Percentiles rank a stretch among this genome's conserved stretches.
phyloP scores from a whole-genome alignment of 2,888 invertebrate species.

The Oscheius onirici region DNA sequence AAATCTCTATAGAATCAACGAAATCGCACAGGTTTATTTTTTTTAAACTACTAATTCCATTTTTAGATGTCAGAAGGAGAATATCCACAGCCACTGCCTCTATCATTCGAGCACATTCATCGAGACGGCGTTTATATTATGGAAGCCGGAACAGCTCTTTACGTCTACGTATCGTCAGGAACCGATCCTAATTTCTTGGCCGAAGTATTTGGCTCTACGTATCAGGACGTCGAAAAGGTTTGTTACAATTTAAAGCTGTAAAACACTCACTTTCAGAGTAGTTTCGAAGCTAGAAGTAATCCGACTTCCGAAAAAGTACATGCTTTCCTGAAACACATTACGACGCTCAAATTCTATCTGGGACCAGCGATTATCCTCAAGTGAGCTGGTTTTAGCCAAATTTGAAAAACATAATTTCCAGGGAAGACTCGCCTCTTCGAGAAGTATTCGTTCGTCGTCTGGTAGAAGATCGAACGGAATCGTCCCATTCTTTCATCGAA shows the following conservation, averaged over 20 bases:
- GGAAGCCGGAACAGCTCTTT: constrained; percentile 80
- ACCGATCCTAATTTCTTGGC: constrained; percentile 48
- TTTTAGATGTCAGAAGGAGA: constrained; percentile 42
- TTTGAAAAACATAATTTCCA: constrained; percentile 73
- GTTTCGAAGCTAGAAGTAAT: constrained; percentile 40
- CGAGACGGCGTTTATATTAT: constrained; percentile 88
- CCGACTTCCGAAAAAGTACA: constrained; percentile 43
- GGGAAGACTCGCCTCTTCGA: constrained; percentile 89
- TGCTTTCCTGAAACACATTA: constrained; percentile 48
- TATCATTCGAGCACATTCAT: constrained; percentile 82
- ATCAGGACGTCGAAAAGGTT: constrained; percentile 52
- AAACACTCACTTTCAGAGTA: too few species aligned
- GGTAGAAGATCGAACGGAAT: constrained; percentile 92
- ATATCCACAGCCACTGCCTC: constrained; percentile 82
- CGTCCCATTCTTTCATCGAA: constrained; percentile 94
- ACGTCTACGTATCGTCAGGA: constrained; percentile 46
- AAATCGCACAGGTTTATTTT: constrained; percentile 37
- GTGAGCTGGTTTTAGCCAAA: constrained; percentile 28
- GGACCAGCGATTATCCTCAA: constrained; percentile 47
- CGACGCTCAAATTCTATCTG: constrained; percentile 46
- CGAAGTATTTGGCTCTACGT: constrained; percentile 50
- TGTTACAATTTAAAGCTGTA: neutral
- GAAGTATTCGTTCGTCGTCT: constrained; percentile 86
- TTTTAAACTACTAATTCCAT: neutral
- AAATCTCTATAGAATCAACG: constrained; percentile 87